Base-by-base conservation (phyloP, 2,888 invertebrate genomes). In the Plutella xylostella region DNA sequence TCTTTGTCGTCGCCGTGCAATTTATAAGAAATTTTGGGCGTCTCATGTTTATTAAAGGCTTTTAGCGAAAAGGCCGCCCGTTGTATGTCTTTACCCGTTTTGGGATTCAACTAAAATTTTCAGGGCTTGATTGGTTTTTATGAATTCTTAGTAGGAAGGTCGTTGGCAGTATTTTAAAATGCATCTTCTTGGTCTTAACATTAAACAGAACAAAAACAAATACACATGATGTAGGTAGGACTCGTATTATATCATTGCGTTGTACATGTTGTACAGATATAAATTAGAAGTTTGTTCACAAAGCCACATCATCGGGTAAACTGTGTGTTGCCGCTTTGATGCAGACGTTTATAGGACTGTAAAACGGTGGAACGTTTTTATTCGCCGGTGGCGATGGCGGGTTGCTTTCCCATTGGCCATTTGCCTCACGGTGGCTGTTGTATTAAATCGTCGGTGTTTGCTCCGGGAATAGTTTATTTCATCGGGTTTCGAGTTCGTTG, bases 381-480 rank as follows among this genome's bases (percentile, higher is more conserved):
- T 70, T 65, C 53, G 54, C 50, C 34, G 48, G 50, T 44, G 42
- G 35, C 25, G 47, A 49, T 43, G 34, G 31, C 45, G 48, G 53
- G 55, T 61, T 62, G 60, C 60, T 62, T 63, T 64, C 33, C 18
- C 38, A 37, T 37, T 34, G 33, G 21, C 46, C 15, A 48, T 53
- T 55, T 49, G 49, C 56, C 62, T 52, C 57, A 57, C 60, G 60
- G 59, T 57, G 51, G 45, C 33, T 39, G n/a, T 4, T 4, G 18
- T 63, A 63, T 71, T 68, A 74, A n/a, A 72, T 64, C 58, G 61
- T 57, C 53, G 54, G 45, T 47, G 43, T 40, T 40, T 47, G 48
- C 56, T 60, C 59, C 61, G 57, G 63, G 63, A 68, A 65, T 65
- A 63, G 66, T 71, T 68, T 67, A 64, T 66, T 68, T 59, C 63